These are phyloP conservation scores for Tylochromis polylepis DNA, from an alignment of 2,113 vertebrate species.

Conservation along the genomic window DNA sequence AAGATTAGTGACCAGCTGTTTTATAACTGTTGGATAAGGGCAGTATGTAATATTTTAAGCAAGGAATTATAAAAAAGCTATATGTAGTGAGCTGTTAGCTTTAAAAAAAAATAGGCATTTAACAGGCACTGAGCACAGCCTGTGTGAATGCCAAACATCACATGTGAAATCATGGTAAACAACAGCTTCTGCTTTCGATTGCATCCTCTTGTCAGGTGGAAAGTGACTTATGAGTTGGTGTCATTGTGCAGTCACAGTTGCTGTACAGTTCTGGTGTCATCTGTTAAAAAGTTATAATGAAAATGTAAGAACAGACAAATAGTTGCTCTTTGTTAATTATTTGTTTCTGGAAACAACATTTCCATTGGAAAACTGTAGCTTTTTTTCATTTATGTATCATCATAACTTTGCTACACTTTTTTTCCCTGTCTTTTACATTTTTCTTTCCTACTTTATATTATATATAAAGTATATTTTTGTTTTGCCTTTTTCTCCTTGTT, in stretches of 20 bases:
- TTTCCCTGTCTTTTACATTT: background rate
- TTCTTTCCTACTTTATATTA: background rate
- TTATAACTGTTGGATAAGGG: background rate
- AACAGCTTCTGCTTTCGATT: background rate
- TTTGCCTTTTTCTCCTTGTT: background rate
- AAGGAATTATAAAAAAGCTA: background rate
- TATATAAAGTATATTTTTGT: no score
- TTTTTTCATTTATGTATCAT: background rate
- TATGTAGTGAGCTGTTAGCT: background rate
- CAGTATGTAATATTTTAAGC: background rate
- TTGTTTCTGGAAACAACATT: background rate
- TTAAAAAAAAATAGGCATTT: background rate
- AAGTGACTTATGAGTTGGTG: background rate
- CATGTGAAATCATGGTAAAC: constrained; percentile 16
- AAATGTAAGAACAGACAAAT: background rate
- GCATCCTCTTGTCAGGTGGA: background rate
- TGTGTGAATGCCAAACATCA: background rate
- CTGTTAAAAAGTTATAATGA: background rate
- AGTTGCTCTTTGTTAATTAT: background rate
- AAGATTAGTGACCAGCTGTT: background rate
- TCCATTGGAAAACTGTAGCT: background rate
- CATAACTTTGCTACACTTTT: background rate
- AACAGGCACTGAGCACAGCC: background rate
- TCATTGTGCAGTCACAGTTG: background rate
- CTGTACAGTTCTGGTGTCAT: background rate